Evolutionary conservation across 2,888 invertebrate species (phyloP).

Genomic region (Apoda limacodes): DNA sequence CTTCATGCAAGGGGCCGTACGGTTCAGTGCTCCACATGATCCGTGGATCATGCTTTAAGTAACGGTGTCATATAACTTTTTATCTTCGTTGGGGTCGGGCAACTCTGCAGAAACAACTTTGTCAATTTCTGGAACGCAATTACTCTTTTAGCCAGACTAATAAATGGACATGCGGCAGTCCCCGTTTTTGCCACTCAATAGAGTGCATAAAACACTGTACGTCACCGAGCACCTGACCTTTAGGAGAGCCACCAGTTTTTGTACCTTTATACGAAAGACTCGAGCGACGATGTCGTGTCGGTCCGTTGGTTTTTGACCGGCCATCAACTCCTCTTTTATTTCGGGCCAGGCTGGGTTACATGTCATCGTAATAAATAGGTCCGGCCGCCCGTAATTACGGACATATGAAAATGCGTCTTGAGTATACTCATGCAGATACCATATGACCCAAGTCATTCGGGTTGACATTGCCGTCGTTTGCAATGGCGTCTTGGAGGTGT

Average conservation of each 20-base stretch:
- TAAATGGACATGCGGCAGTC: no score
- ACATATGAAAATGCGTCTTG: conserved; percentile 22
- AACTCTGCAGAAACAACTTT: conserved; percentile 22
- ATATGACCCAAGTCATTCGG: no score
- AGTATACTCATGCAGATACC: conserved; percentile 19
- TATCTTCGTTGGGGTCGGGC: conserved; percentile 17
- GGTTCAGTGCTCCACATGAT: conserved; percentile 19
- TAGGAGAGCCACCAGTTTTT: conserved; percentile 11
- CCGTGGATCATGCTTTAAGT: conserved; percentile 24
- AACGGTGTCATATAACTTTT: conserved; percentile 17
- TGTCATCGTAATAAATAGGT: no score
- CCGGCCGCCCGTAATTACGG: no score
- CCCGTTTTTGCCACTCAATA: no score
- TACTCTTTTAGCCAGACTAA: conserved; percentile 18
- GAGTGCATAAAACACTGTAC: conserved; percentile 12
- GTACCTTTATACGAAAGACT: no score
- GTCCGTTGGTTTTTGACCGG: no score
- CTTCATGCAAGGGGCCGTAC: no score
- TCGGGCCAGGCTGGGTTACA: conserved; percentile 25
- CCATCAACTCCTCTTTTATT: no score
- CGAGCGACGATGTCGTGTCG: no score
- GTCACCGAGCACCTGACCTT: conserved; percentile 12
- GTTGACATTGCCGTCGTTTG: no score
- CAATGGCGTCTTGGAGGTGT: no score
- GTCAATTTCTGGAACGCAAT: conserved; percentile 20